Evolutionary conservation across 2,888 invertebrate species (phyloP).

Genomic region (Meteorus cinctellus): DNA sequence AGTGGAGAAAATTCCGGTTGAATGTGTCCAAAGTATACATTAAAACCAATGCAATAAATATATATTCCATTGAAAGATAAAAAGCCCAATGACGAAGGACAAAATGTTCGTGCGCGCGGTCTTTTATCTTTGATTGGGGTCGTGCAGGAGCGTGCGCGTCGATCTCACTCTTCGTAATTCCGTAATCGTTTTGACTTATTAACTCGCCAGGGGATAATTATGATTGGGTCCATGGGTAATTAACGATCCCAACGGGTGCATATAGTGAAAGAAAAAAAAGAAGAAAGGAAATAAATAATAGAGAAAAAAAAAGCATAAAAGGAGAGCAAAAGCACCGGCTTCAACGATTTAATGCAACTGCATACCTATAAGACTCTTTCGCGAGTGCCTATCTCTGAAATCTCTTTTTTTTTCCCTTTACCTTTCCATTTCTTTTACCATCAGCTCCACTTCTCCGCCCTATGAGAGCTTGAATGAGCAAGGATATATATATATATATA

Average conservation of each 20-base stretch:
- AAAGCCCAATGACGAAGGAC: constrained; percentile 41
- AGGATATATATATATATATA: background rate
- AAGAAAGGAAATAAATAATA: constrained; percentile 6
- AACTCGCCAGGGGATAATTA: constrained; percentile 61
- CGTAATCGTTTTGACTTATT: constrained; percentile 61
- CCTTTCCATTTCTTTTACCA: constrained; percentile 48
- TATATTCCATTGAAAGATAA: background rate
- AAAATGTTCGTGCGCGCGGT: constrained; percentile 37
- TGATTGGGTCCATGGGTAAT: constrained; percentile 60
- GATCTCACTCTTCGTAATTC: constrained; percentile 52
- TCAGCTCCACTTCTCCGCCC: constrained; percentile 47
- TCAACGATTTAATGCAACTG: background rate
- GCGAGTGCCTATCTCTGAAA: constrained; percentile 43
- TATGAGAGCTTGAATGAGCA: constrained; percentile 31
- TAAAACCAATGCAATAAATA: background rate
- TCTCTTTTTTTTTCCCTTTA: constrained; percentile 42
- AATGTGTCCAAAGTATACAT: background rate
- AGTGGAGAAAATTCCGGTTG: background rate
- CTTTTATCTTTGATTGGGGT: constrained; percentile 24
- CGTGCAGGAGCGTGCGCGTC: background rate
- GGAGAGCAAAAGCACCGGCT: constrained; percentile 9
- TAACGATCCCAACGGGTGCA: constrained; percentile 56
- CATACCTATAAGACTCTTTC: constrained; percentile 42
- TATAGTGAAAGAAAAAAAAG: constrained; percentile 1
- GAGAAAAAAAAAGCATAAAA: constrained; percentile 7